These are phyloP conservation scores for Sylvilagus floridanus DNA, from an alignment of 2,797 vertebrate genomes.

Conservation along the genomic window DNA sequence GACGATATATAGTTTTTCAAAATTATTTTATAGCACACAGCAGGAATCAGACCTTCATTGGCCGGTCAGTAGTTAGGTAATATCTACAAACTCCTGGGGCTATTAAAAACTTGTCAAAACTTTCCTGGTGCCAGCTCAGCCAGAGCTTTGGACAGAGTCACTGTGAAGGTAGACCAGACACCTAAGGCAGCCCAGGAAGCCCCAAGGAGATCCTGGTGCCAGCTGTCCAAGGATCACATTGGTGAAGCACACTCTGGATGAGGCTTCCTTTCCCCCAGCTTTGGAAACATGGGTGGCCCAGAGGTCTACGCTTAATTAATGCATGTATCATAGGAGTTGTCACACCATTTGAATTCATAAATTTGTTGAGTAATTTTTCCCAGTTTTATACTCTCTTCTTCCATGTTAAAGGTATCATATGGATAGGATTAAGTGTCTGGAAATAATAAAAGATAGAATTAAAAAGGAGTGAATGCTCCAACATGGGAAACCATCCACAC, in stretches of 20 bases:
- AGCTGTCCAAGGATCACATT: not conserved
- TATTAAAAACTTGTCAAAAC: not conserved
- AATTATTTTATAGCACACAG: not conserved
- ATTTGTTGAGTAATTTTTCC: not conserved
- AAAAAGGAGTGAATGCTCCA: too few relatives aligned
- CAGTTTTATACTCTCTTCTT: slow-evolving; percentile 19
- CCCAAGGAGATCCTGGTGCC: not conserved
- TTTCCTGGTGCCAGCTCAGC: not conserved
- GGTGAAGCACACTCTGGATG: not conserved
- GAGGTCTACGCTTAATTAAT: not conserved
- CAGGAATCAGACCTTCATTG: not conserved
- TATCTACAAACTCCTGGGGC: not conserved
- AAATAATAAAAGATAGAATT: too few relatives aligned
- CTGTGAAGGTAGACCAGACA: not conserved
- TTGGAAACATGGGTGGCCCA: not conserved
- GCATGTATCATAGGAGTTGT: not conserved
- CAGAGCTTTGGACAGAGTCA: not conserved
- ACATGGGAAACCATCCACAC: too few relatives aligned
- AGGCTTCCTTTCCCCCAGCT: not conserved
- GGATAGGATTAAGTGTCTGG: too few relatives aligned
- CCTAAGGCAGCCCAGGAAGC: not conserved
- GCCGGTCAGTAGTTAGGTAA: not conserved
- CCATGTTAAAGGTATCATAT: not conserved
- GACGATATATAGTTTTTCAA: not conserved
- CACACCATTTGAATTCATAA: slow-evolving; percentile 27